Evolutionary conservation across 2,888 invertebrate genomes (phyloP), one percentile per base, ranked within the genome.

Genomic region (Drosophila infuscata): DNA sequence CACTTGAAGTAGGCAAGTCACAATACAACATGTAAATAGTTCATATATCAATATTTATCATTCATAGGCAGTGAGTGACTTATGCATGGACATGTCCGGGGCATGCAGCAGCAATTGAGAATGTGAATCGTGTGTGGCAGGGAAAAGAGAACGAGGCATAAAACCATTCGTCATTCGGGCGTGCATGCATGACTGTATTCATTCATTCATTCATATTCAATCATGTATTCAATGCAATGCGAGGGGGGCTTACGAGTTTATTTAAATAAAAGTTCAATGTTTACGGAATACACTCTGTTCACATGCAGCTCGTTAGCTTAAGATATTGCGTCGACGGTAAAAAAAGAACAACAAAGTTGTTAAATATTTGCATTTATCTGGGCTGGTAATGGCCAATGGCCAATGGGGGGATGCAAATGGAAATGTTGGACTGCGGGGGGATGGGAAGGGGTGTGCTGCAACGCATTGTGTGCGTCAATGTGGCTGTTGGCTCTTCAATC

Each of bases 401-500:
- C 43, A 41, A 52, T 49, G 7, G 53, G 30, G 20, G 29, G 20
- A 33, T 43, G 46, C 46, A 8, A 46, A 46, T 46, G 46, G 15
- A 8, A 25, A 46, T 25, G 46, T 6, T 0, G 15, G 4, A 49
- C 46, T 1, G n/a, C n/a, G n/a, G n/a, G n/a, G n/a, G n/a, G n/a
- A n/a, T n/a, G n/a, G 20, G 43, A 20, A n/a, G n/a, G 20, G 20
- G 20, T 25, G 20, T 20, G 11, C 30, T 43, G 62, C 80, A 71
- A 59, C 64, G 75, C 76, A 70, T 73, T 77, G 76, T 77, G 70
- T 79, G 70, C 62, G 71, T 76, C 77, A 64, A 65, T 79, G 79
- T 79, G 69, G 61, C 67, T 88, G 89, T 72, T 83, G 90, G 80
- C 88, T 84, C 90, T 79, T 90, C 88, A 88, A 84, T 84, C 84